Evolutionary conservation across 2,113 vertebrate genomes (phyloP).

Genomic region (Peromyscus maniculatus): DNA sequence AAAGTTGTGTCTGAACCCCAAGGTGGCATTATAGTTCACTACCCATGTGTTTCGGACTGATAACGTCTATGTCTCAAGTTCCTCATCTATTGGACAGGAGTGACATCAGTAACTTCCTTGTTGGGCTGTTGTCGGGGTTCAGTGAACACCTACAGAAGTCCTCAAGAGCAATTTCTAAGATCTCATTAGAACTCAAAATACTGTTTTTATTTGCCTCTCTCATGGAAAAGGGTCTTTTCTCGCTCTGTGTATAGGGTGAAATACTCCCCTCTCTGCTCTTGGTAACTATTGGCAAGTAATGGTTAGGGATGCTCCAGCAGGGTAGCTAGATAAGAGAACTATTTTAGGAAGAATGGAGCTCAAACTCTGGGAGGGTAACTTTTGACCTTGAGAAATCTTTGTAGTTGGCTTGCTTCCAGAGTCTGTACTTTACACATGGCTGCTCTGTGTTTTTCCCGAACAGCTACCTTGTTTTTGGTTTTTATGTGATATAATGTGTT

Average conservation of each 20-base stretch:
- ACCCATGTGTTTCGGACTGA: background rate
- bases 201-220: background rate
- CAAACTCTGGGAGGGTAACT: background rate
- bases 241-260: background rate
- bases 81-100: background rate
- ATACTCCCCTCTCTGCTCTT: background rate
- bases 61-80: background rate
- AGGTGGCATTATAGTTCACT: background rate
- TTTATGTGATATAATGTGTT: background rate
- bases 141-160: background rate
- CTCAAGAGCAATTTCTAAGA: background rate
- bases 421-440: background rate
- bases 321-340: background rate
- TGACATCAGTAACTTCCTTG: background rate
- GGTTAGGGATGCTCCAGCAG: background rate
- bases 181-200: background rate
- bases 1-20: background rate
- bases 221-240: background rate
- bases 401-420: background rate
- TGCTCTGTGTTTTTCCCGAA: background rate
- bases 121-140: background rate
- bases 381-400: background rate
- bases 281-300: background rate
- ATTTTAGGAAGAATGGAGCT: background rate
- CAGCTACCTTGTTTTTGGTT: background rate